Evolutionary conservation across 1,140 invertebrate species (phyloP), one percentile per base, ranked within the genome.

Genomic region (Colletes latitarsis): DNA sequence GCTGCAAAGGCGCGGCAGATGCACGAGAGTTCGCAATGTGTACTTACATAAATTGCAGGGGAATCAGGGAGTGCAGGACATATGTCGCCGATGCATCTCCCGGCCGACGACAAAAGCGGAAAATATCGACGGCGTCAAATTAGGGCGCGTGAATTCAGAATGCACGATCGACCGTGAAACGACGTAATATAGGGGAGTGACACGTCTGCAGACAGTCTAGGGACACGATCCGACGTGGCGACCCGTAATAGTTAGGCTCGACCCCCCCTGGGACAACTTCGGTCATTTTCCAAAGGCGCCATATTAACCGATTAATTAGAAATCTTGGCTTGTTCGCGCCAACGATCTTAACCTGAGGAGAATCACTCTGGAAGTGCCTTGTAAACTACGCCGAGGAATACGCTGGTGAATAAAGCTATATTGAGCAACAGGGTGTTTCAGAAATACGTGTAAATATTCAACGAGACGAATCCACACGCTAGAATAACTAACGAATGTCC

Each of bases 91-190:
- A 86, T 86, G 85, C 69, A 75, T 86, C 77, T 62, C 62, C 68
- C 69, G 69, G 60, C 39, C 60, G 53, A 2, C 58, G 82, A 87
- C 82, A 86, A 86, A 81, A 67, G 78, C 73, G 70, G 77, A 78
- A 86, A 86, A 86, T 87, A 87, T 86, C 77, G 74, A 62, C 79
- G 84, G 69, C 30, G 74, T 60, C 60, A 87, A 87, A 87, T 87
- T 87, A 83, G 85, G 85, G 77, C 73, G 69, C 63, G 64, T 60
- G 77, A 72, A 86, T 81, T 83, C 84, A 78, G 82, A 83, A 74
- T 86, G 70, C 82, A 83, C 77, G 74, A 83, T 86, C 77, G 82
- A 87, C 77, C 84, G 74, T 87, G 82, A 87, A 87, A 87, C 84
- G 84, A 83, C 58, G 60, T 81, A 86, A 87, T 83, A 81, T 71